Conservation (phyloP, 2,797 vertebrate species). For the Chromis chromis region DNA sequence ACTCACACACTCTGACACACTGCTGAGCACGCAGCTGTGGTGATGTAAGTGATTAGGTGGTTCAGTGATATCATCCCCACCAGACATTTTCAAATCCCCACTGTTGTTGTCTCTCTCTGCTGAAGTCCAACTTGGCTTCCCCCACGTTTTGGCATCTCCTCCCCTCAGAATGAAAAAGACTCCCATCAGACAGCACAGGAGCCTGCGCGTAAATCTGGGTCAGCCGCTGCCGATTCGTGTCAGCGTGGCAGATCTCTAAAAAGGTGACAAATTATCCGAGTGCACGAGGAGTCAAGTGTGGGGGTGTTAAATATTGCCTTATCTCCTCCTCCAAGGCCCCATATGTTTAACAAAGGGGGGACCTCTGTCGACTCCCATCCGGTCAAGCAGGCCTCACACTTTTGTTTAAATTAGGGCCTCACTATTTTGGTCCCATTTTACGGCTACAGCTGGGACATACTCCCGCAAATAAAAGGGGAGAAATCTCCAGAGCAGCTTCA, state of each 20-base stretch:
- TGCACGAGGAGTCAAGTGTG: constrained; percentile 51
- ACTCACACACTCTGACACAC: constrained; percentile 49
- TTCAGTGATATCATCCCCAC: constrained; percentile 84
- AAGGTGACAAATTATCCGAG: constrained; percentile 42
- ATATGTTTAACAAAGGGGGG: constrained; percentile 50
- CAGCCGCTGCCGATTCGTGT: constrained; percentile 53
- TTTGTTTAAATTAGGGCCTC: constrained; percentile 52
- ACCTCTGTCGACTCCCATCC: constrained; percentile 51
- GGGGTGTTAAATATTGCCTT: constrained; percentile 50
- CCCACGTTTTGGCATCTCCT: constrained; percentile 49
- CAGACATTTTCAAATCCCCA: constrained; percentile 78
- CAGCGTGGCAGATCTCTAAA: constrained; percentile 56
- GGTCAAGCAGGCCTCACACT: constrained; percentile 30
- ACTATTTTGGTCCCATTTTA: constrained; percentile 45
- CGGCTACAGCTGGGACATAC: constrained; percentile 16
- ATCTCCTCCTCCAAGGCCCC: constrained; percentile 43
- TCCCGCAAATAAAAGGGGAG: constrained; percentile 23
- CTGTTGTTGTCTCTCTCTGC: constrained; percentile 74
- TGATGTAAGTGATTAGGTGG: constrained; percentile 86
- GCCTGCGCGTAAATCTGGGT: constrained; percentile 69
- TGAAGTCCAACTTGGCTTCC: constrained; percentile 69
- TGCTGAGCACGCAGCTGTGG: constrained; percentile 83
- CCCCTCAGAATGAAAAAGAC: constrained; percentile 44
- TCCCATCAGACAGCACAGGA: constrained; percentile 63
- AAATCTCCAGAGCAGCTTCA: neutral